phyloP scores from a whole-genome alignment of 2,797 vertebrate genomes.

The Coreius guichenoti region DNA sequence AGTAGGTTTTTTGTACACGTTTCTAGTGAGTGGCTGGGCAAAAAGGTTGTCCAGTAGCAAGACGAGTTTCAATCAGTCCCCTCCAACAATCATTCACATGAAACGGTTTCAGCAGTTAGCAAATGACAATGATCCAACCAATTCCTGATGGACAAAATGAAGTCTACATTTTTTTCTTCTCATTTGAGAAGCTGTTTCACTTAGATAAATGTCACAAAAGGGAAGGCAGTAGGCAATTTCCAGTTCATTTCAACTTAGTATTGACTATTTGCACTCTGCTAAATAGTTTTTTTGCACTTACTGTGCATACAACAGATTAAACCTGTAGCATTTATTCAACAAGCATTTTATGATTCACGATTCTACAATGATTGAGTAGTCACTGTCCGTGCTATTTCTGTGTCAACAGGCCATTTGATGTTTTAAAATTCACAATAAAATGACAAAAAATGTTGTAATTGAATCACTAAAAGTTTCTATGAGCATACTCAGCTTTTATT shows the following conservation, averaged over 20 bases:
- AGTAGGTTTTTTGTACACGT: not conserved
- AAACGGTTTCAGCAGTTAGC: not conserved
- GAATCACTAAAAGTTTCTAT: constrained; percentile 8
- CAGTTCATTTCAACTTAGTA: not conserved
- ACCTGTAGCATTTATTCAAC: not conserved
- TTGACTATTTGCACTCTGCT: not conserved
- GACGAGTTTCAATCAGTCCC: not conserved
- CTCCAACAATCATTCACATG: not conserved
- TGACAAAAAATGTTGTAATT: not conserved
- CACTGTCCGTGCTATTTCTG: not conserved
- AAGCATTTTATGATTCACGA: not conserved
- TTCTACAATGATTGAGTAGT: not conserved
- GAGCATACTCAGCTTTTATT: constrained; percentile 10
- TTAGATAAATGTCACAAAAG: not conserved
- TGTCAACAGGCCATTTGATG: not conserved
- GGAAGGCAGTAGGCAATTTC: not conserved
- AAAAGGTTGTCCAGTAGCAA: not conserved
- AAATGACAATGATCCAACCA: not conserved
- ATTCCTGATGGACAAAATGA: not conserved
- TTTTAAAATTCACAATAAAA: constrained; percentile 1
- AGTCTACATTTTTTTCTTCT: not conserved
- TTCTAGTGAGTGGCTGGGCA: not conserved
- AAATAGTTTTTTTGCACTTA: not conserved
- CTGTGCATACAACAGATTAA: not conserved
- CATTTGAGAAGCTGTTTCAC: not conserved